Conservation (phyloP, 2,888 invertebrate species). For the Plagodis pulveraria region DNA sequence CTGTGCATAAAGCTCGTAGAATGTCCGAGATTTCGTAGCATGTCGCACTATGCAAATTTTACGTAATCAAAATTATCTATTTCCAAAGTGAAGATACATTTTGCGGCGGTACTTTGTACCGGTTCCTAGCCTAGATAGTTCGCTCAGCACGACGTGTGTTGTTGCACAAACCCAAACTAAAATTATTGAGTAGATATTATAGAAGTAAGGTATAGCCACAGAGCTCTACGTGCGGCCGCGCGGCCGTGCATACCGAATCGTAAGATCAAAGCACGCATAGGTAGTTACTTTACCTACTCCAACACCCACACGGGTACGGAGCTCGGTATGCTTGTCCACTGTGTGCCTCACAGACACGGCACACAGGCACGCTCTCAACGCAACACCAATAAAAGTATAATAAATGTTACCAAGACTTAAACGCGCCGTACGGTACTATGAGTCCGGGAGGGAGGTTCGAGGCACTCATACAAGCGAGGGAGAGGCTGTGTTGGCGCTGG, state of each 20-base stretch:
- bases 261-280: slow-evolving; percentile 85
- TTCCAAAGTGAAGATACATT: slow-evolving; percentile 51
- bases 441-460: slow-evolving; percentile 83
- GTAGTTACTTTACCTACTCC: slow-evolving; percentile 77
- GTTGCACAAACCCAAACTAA: slow-evolving; percentile 81
- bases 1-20: no score
- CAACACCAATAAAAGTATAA: slow-evolving; percentile 78
- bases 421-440: slow-evolving; percentile 83
- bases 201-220: slow-evolving; percentile 76
- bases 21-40: no score
- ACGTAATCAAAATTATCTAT: slow-evolving; percentile 23
- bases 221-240: slow-evolving; percentile 74
- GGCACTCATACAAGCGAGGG: slow-evolving; percentile 80
- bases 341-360: slow-evolving; percentile 58
- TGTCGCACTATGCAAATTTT: background rate
- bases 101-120: slow-evolving; percentile 47
- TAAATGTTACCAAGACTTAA: slow-evolving; percentile 81
- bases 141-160: slow-evolving; percentile 65
- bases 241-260: slow-evolving; percentile 84
- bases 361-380: slow-evolving; percentile 61
- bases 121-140: slow-evolving; percentile 62
- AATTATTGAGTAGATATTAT: slow-evolving; percentile 82
- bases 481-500: slow-evolving; percentile 79
- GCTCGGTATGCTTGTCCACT: slow-evolving; percentile 46
- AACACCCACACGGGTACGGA: slow-evolving; percentile 71